A percentile compares a stretch with the other conserved stretches of the same genome.
phyloP scores from a whole-genome alignment of 2,888 invertebrate genomes.

The Metalampra italica region DNA sequence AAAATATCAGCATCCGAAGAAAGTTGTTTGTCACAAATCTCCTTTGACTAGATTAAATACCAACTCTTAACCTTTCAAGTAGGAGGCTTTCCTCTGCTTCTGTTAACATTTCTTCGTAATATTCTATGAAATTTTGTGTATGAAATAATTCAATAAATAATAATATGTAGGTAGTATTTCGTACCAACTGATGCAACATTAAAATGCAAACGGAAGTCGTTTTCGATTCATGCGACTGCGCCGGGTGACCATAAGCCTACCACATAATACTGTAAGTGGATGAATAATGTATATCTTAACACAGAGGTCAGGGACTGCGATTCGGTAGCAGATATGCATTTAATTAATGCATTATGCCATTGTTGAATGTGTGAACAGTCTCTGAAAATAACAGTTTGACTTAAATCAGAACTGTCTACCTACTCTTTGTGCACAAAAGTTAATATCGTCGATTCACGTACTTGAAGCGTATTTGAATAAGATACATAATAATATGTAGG shows the following conservation, averaged over 20 bases:
- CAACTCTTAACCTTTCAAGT: too few relatives aligned
- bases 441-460: too few relatives aligned
- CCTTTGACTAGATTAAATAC: too few relatives aligned
- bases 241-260: conserved; percentile 12
- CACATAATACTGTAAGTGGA: conserved; percentile 6
- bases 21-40: too few relatives aligned
- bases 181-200: background rate
- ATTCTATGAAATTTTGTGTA: too few relatives aligned
- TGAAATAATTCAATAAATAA: too few relatives aligned
- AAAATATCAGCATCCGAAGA: too few relatives aligned
- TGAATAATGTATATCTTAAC: conserved; percentile 8
- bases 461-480: too few relatives aligned
- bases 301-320: conserved; percentile 7
- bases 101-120: too few relatives aligned
- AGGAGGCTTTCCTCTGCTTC: too few relatives aligned
- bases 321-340: background rate
- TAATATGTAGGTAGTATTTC: too few relatives aligned
- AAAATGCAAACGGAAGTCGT: conserved; percentile 13
- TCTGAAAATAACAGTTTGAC: background rate
- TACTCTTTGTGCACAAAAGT: background rate
- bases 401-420: background rate
- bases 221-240: conserved; percentile 14
- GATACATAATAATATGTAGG: too few relatives aligned
- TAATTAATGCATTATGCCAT: conserved; percentile 1
- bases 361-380: background rate